Base-by-base conservation (phyloP, 1,140 invertebrate species). In the Asobara japonica region DNA sequence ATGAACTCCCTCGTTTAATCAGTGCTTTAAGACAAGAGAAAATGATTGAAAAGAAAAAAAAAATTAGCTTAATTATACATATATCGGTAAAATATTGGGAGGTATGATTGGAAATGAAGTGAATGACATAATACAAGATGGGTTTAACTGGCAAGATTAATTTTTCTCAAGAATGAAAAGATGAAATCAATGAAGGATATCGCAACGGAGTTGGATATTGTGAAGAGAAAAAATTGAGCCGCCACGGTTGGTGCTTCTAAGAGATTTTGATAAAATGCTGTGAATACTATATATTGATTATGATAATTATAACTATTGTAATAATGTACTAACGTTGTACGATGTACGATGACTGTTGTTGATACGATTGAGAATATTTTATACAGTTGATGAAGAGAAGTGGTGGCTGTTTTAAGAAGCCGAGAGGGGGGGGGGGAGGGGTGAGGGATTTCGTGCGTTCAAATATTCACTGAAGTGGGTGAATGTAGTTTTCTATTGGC, bases 201-300 rank as follows among this genome's bases (percentile, higher is more conserved):
- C 51, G 22, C 45, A 51, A 51, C 51, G 51, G 51, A 25, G 51
- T 56, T 56, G 51, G 51, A 25, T 56, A 22, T 56, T 25, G 51
- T 27, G 20, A 25, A 22, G 51, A 25, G 22, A 56, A 56, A 74
- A 79, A 78, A 78, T 75, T 71, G 71, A 81, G 76, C 79, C 84
- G 80, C 80, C 81, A 84, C 79, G 81, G 80, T 84, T 86, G 85
- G 85, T 86, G 85, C 85, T 86, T 86, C 84, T 83, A 84, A 85
- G 79, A 86, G 83, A 85, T 87, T 86, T 86, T 85, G 83, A 87
- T 84, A 86, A 87, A 87, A 87, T 84, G 84, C 85, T 87, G 85
- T 87, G 85, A 87, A 87, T 87, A 86, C 75, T 80, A 60, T 56
- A 84, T 84, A 86, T 84, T 86, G 82, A 85, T 86, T 86, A 86